Evolutionary conservation across 1,140 invertebrate species (phyloP).

Genomic region (Drosophila guanche): DNA sequence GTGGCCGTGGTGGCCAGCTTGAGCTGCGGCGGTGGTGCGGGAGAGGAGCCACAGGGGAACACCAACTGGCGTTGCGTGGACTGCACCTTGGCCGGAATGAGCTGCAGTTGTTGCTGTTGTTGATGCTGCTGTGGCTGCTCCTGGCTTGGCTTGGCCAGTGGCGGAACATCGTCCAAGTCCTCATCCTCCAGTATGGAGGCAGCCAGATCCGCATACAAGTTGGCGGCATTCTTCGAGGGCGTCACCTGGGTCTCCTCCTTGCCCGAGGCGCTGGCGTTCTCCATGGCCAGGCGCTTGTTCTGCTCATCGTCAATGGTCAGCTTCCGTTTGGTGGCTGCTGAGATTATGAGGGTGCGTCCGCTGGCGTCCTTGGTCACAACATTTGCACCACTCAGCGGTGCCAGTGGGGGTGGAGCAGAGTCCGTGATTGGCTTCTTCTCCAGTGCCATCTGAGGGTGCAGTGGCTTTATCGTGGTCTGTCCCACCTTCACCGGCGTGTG

Average conservation of each 20-base stretch:
- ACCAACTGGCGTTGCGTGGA: constrained; percentile 54
- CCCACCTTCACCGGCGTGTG: constrained; percentile 82
- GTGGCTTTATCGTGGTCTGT: constrained; percentile 80
- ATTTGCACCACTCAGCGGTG: constrained; percentile 83
- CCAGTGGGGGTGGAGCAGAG: constrained; percentile 84
- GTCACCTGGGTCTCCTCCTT: constrained; percentile 82
- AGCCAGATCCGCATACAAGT: constrained; percentile 88
- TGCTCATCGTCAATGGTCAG: constrained; percentile 84
- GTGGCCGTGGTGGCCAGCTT: constrained; percentile 78
- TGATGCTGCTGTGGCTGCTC: constrained; percentile 36
- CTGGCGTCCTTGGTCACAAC: constrained; percentile 78
- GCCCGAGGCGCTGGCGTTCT: constrained; percentile 68
- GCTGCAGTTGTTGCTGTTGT: constrained; percentile 57
- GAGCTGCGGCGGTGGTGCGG: constrained; percentile 53
- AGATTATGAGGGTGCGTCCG: constrained; percentile 83
- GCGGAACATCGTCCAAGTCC: constrained; percentile 85
- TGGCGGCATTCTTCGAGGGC: constrained; percentile 89
- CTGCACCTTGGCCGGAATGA: constrained; percentile 65
- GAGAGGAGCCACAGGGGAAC: constrained; percentile 44
- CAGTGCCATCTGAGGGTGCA: constrained; percentile 67
- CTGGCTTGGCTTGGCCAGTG: constrained; percentile 55
- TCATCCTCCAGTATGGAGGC: constrained; percentile 89
- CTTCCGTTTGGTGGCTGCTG: constrained; percentile 83
- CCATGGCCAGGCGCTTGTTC: constrained; percentile 62
- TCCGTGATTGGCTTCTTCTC: constrained; percentile 74